Evolutionary conservation across 1,140 invertebrate genomes (phyloP), one percentile per base, ranked within the genome.

Genomic region (Paralvinella palmiformis): DNA sequence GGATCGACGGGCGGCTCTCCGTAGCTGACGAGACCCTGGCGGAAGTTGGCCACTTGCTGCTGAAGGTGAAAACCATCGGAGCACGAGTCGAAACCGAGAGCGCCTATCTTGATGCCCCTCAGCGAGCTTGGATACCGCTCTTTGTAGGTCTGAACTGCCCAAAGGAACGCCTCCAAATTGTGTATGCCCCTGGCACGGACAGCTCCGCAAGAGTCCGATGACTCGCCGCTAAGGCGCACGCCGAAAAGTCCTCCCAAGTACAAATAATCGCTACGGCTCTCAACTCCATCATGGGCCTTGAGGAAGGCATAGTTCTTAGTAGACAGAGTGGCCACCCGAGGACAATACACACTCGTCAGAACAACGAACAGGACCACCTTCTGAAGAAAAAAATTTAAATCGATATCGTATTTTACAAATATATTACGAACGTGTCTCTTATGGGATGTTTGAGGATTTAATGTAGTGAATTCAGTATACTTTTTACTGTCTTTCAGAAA

Each of bases 231-330:
- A 41, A 67, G 55, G 59, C 74, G 76, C 7, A 76, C 68, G 44
- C 64, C 69, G 24, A 78, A 64, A 13, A 71, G 69, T 0, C 70
- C 73, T 1, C 70, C 70, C 41, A 78, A 48, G 57, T 76, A 75
- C 17, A 63, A 22, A 41, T 13, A 41, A 13, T 41, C 10, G 37
- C 37, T 57, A 20, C 20, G 4, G 3, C 10, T 57, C 7, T 57
- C 55, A 27, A 20, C 55, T 22, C 48, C 48, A 3, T 52, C 24
- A 22, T 29, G 31, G 24, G 55, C 55, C 10, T 31, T 22, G 55
- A 7, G 29, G 20, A 33, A 57, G 55, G 27, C 27, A 20, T 27
- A 33, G 37, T n/a, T 41, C n/a, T 41, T 41, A n/a, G n/a, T 41
- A 13, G 37, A 13, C 10, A n/a, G 10, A 13, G 10, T 10, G n/a